Conservation (phyloP, 2,797 vertebrate genomes). For the Sebastes itinus region DNA sequence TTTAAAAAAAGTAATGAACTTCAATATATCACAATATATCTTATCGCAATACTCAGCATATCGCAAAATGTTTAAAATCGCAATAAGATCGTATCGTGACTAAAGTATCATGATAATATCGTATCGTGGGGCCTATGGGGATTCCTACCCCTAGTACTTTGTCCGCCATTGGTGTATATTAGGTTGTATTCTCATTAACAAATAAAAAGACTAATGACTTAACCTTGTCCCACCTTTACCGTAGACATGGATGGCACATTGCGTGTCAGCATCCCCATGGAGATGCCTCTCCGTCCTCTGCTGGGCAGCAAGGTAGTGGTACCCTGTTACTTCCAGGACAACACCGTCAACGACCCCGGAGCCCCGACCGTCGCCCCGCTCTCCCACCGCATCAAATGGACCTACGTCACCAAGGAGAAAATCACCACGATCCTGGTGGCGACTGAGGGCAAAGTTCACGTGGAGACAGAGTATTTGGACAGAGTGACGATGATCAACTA, state of each 20-base stretch:
- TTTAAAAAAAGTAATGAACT: too few species aligned
- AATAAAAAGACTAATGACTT: neutral
- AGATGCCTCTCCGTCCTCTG: constrained; percentile 84
- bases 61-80: too few species aligned
- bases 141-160: too few species aligned
- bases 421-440: constrained; percentile 89
- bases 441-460: constrained; percentile 82
- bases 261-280: constrained; percentile 92
- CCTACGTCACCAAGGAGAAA: constrained; percentile 86
- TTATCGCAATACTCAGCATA: too few species aligned
- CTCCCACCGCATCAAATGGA: constrained; percentile 96
- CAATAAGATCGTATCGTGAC: too few species aligned
- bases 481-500: constrained; percentile 92
- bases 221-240: neutral
- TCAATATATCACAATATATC: too few species aligned
- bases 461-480: constrained; percentile 88
- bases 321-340: constrained; percentile 95
- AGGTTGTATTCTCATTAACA: neutral
- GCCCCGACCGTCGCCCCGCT: constrained; percentile 81
- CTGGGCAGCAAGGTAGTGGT: constrained; percentile 90
- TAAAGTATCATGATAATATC: too few species aligned
- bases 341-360: constrained; percentile 85
- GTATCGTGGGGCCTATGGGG: too few species aligned
- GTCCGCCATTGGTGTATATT: rapidly evolving
- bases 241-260: constrained; percentile 87